Evolutionary conservation across 2,797 vertebrate species (phyloP).

Genomic region (Psittacula derbiana): DNA sequence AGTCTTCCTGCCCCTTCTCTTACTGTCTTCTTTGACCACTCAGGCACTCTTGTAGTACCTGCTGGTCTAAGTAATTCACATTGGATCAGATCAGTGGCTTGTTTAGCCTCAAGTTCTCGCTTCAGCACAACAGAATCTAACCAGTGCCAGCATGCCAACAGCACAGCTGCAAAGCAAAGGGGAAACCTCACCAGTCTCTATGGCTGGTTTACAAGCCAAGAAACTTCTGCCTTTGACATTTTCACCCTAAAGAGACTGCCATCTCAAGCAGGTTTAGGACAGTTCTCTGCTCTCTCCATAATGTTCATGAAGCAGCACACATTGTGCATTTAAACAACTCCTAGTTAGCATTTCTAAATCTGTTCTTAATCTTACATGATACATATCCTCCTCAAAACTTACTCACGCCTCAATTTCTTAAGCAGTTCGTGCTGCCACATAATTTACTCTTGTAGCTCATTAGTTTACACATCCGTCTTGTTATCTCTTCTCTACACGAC

Average conservation of each 20-base stretch:
- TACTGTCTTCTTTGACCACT: neutral
- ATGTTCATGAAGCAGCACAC: accelerated
- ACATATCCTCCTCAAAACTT: neutral
- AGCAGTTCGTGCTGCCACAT: neutral
- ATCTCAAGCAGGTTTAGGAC: neutral
- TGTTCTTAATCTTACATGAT: neutral
- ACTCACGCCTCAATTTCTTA: neutral
- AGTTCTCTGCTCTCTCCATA: neutral
- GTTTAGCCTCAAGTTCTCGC: neutral
- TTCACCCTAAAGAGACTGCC: neutral
- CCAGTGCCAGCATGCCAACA: neutral
- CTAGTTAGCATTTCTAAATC: neutral
- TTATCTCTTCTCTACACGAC: neutral
- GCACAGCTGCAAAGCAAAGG: neutral
- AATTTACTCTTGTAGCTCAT: neutral
- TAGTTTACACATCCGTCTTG: neutral
- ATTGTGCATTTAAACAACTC: neutral
- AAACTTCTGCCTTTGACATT: neutral
- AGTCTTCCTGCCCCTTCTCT: neutral
- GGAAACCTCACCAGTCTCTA: neutral
- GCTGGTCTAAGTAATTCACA: neutral
- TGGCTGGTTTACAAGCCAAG: neutral
- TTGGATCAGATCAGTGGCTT: neutral
- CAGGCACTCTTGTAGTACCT: neutral
- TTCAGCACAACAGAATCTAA: neutral